A percentile compares a stretch with the other conserved stretches of the same genome.
phyloP scores from a whole-genome alignment of 2,888 invertebrate genomes.

The Sphecodes monilicornis region DNA sequence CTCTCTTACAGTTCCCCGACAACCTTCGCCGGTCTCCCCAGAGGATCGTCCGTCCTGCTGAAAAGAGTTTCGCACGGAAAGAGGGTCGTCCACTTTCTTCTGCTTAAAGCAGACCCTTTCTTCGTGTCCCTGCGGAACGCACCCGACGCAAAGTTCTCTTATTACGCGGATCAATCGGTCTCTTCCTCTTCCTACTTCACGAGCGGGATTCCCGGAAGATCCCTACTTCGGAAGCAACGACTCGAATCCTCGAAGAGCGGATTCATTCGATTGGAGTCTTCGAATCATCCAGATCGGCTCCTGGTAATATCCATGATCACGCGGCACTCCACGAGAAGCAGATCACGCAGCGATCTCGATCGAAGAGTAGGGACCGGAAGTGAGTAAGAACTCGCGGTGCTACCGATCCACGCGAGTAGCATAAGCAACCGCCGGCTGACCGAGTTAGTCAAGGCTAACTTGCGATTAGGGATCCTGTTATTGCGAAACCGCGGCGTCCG shows the following conservation, averaged over 20 bases:
- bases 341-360: background rate
- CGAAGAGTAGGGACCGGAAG: background rate
- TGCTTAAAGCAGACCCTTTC: conserved; percentile 54
- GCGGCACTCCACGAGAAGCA: background rate
- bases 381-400: background rate
- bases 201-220: background rate
- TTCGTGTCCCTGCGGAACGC: conserved; percentile 48
- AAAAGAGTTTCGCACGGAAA: conserved; percentile 42
- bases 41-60: conserved; percentile 62
- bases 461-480: too few relatives aligned
- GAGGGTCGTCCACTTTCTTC: conserved; percentile 66
- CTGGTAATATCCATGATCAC: background rate
- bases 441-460: too few relatives aligned
- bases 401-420: background rate
- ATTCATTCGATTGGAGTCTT: background rate
- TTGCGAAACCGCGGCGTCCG: too few relatives aligned
- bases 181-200: conserved; percentile 19
- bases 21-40: conserved; percentile 54
- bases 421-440: too few relatives aligned
- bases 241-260: background rate
- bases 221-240: background rate
- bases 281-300: background rate
- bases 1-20: conserved; percentile 38
- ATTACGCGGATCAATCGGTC: conserved; percentile 68
- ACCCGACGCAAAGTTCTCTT: conserved; percentile 60